A percentile compares a stretch with the other conserved stretches of the same genome.
Evolutionary conservation across 2,888 invertebrate genomes (phyloP).

Genomic region (Brenthis ino): DNA sequence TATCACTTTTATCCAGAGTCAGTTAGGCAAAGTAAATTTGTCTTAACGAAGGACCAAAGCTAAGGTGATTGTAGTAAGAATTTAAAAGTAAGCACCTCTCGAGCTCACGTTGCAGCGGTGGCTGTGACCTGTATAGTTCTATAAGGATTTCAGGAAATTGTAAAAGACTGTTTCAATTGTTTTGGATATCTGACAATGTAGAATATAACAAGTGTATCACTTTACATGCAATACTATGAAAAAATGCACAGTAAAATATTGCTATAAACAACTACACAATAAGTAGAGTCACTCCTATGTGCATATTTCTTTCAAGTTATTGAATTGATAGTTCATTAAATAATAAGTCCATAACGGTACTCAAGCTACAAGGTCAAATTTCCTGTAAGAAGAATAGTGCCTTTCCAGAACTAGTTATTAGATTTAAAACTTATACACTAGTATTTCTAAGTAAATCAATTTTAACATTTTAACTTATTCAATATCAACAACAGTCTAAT

Average conservation of each 20-base stretch:
- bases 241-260: slow-evolving; percentile 8
- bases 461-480: slow-evolving; percentile 17
- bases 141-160: slow-evolving; percentile 23
- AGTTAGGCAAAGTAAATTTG: slow-evolving; percentile 51
- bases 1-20: slow-evolving; percentile 53
- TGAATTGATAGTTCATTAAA: background rate
- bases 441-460: slow-evolving; percentile 20
- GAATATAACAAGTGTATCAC: background rate
- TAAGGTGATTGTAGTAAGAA: slow-evolving; percentile 12
- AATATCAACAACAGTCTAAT: slow-evolving; percentile 11
- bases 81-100: slow-evolving; percentile 16
- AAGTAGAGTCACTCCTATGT: background rate
- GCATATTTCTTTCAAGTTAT: slow-evolving; percentile 11
- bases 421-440: slow-evolving; percentile 30
- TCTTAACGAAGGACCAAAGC: slow-evolving; percentile 68
- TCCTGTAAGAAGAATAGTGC: slow-evolving; percentile 74
- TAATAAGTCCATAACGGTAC: slow-evolving; percentile 1
- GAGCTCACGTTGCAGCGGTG: slow-evolving; percentile 17
- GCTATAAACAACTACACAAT: slow-evolving; percentile 3
- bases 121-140: slow-evolving; percentile 22
- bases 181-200: slow-evolving; percentile 10
- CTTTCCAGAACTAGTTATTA: slow-evolving; percentile 56
- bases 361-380: slow-evolving; percentile 26
- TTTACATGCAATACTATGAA: slow-evolving; percentile 1
- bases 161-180: slow-evolving; percentile 36